phyloP scores from a whole-genome alignment of 2,888 invertebrate genomes.

The Synergus japonicus region DNA sequence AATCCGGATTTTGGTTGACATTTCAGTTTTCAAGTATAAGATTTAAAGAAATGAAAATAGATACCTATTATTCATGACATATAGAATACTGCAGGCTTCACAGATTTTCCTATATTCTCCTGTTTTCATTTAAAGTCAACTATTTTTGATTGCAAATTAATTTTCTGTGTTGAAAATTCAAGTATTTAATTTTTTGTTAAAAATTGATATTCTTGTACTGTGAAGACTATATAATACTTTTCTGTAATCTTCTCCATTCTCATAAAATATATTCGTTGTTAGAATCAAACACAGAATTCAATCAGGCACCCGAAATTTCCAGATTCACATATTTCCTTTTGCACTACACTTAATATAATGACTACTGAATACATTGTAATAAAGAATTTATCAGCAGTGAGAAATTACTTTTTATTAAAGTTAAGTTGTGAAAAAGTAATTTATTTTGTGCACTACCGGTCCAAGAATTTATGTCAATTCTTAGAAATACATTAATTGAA shows the following conservation, averaged over 20 bases:
- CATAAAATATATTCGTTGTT: neutral
- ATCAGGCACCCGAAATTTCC: neutral
- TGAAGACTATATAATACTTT: neutral
- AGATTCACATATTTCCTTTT: neutral
- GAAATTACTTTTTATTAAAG: neutral
- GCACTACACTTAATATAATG: neutral
- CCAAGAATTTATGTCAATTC: neutral
- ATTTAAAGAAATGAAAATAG: neutral
- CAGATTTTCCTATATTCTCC: too few species aligned
- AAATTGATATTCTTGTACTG: too few species aligned
- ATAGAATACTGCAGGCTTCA: neutral
- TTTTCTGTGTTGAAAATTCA: too few species aligned
- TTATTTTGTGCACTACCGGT: neutral
- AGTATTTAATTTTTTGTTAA: too few species aligned
- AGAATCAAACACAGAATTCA: neutral
- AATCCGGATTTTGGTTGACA: neutral
- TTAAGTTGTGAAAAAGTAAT: neutral
- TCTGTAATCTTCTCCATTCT: neutral
- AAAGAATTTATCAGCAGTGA: neutral
- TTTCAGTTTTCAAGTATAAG: neutral
- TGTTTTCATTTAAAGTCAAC: too few species aligned
- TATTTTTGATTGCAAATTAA: too few species aligned
- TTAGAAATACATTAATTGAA: neutral
- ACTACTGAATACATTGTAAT: neutral
- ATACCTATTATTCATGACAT: neutral